Evolutionary conservation across 2,113 vertebrate species (phyloP).

Genomic region (Melanocharis versteri): DNA sequence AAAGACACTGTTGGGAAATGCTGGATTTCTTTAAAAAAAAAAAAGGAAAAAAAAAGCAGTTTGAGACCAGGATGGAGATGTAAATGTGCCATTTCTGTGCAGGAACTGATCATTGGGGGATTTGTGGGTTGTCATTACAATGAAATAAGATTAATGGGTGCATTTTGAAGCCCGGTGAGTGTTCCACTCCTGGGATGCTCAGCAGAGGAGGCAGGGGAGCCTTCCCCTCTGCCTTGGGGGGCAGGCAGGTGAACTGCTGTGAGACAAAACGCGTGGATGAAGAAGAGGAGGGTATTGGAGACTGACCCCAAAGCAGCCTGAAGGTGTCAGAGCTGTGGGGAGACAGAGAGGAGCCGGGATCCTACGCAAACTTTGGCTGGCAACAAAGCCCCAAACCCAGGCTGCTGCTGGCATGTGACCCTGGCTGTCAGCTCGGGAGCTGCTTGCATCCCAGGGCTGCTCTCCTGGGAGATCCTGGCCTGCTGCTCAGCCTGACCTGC

Average conservation of each 20-base stretch:
- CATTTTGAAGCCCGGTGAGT: background rate
- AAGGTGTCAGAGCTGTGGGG: background rate
- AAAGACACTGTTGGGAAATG: background rate
- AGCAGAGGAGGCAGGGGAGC: background rate
- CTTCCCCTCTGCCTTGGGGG: background rate
- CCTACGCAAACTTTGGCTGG: background rate
- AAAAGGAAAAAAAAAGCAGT: background rate
- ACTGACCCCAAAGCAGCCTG: background rate
- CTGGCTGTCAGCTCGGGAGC: background rate
- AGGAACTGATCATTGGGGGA: background rate
- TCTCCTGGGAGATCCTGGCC: background rate
- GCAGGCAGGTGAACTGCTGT: background rate
- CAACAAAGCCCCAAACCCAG: fast-evolving
- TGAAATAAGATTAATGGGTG: background rate
- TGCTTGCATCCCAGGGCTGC: background rate
- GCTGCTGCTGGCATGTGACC: background rate
- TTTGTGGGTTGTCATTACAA: background rate
- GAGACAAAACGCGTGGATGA: background rate
- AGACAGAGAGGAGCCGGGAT: fast-evolving
- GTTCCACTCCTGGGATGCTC: background rate
- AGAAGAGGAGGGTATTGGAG: background rate
- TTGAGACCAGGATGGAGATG: background rate
- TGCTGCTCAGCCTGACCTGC: background rate
- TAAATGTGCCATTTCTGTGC: background rate
- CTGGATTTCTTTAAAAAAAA: background rate